Conservation (phyloP, 2,888 invertebrate genomes). For the Macroteleia sp. region DNA sequence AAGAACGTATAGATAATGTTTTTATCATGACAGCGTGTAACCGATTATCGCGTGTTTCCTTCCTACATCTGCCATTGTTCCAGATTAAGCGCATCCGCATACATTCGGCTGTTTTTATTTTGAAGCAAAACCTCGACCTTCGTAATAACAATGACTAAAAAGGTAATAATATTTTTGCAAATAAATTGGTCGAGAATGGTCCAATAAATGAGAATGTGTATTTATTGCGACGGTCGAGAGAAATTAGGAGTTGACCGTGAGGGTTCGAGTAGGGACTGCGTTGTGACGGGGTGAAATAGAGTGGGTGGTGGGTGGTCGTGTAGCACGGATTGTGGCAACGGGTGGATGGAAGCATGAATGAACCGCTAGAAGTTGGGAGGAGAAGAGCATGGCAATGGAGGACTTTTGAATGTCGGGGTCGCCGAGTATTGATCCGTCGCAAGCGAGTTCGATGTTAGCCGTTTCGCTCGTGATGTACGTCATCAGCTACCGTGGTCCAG, state of each 20-base stretch:
- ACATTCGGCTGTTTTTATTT: constrained; percentile 20
- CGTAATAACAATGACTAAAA: neutral
- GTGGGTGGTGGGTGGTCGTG: constrained; percentile 52
- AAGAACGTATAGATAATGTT: constrained; percentile 62
- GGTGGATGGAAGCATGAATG: constrained; percentile 79
- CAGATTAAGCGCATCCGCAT: constrained; percentile 26
- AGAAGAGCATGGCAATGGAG: constrained; percentile 69
- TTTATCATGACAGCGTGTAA: constrained; percentile 74
- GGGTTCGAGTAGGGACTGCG: constrained; percentile 20
- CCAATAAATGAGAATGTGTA: neutral
- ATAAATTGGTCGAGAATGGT: neutral
- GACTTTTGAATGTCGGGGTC: constrained; percentile 83
- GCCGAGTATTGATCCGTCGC: constrained; percentile 82
- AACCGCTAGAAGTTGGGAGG: constrained; percentile 75
- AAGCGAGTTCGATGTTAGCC: constrained; percentile 79
- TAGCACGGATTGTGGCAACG: constrained; percentile 48
- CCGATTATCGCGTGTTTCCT: constrained; percentile 75
- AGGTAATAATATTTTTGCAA: neutral
- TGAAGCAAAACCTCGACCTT: constrained; percentile 35
- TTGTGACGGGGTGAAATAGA: constrained; percentile 50
- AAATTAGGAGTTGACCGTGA: constrained; percentile 54
- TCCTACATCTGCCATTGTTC: constrained; percentile 66
- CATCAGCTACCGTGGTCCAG: constrained; percentile 62
- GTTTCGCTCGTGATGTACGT: constrained; percentile 77
- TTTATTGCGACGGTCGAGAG: constrained; percentile 44